These are phyloP conservation scores for Cherax destructor DNA, from an alignment of 1,140 invertebrate species.

Conservation along the genomic window DNA sequence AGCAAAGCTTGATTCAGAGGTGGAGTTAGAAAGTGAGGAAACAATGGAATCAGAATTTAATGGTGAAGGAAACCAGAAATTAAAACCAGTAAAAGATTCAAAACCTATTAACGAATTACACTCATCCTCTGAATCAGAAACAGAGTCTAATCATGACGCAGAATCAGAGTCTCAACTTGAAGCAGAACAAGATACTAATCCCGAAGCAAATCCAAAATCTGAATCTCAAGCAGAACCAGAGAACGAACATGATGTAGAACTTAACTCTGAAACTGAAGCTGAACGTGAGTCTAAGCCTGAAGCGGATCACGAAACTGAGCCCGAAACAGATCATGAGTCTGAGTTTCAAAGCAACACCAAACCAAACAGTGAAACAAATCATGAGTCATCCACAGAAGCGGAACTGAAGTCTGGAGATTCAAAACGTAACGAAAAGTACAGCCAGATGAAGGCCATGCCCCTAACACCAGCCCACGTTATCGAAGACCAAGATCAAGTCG, in stretches of 20 bases:
- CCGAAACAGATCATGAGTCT: conserved; percentile 73
- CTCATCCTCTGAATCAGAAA: background rate
- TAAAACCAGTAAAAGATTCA: conserved; percentile 74
- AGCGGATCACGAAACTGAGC: conserved; percentile 74
- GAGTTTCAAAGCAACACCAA: conserved; percentile 34
- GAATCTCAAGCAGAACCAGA: conserved; percentile 58
- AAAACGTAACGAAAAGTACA: too few species aligned
- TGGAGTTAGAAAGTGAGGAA: background rate
- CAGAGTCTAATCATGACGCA: conserved; percentile 4
- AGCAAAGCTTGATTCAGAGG: background rate
- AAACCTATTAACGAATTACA: conserved; percentile 25
- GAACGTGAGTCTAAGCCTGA: conserved; percentile 76
- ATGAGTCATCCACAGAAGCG: background rate
- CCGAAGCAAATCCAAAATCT: conserved; percentile 65
- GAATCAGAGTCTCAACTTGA: conserved; percentile 73
- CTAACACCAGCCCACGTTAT: too few species aligned
- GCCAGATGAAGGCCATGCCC: too few species aligned
- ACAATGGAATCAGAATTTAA: too few species aligned
- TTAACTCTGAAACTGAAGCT: conserved; percentile 75
- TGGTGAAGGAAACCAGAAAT: conserved; percentile 70
- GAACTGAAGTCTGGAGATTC: too few species aligned
- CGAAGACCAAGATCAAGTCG: too few species aligned
- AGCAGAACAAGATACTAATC: conserved; percentile 71
- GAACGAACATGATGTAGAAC: conserved; percentile 75
- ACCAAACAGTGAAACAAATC: background rate